A percentile compares a stretch with the other conserved stretches of the same genome.
Evolutionary conservation across 2,113 vertebrate genomes (phyloP).

Genomic region (Columba livia): DNA sequence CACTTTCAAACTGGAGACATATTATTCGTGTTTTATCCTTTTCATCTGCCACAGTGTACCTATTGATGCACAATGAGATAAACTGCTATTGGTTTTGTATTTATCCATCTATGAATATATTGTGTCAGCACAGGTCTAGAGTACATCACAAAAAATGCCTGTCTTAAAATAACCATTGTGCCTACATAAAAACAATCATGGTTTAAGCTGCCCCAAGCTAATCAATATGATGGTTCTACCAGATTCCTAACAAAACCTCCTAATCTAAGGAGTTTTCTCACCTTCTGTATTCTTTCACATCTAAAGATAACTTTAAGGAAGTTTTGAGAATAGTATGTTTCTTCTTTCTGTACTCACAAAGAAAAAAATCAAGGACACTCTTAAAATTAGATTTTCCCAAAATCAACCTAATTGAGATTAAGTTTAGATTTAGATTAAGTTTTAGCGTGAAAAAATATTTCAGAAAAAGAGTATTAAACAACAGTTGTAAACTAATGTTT

Average conservation of each 20-base stretch:
- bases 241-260: not conserved
- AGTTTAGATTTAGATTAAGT: not conserved
- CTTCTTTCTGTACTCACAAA: not conserved
- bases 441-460: not conserved
- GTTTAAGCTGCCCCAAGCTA: not conserved
- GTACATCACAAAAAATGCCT: rapidly evolving
- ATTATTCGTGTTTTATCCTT: not conserved
- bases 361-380: not conserved
- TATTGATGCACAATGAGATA: not conserved
- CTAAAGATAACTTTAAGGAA: not conserved
- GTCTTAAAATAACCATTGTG: not conserved
- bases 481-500: not conserved
- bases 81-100: not conserved
- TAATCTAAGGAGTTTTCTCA: not conserved
- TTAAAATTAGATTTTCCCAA: not conserved
- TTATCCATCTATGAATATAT: not conserved
- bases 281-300: not conserved
- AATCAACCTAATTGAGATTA: rapidly evolving
- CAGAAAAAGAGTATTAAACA: not conserved
- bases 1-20: not conserved
- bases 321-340: not conserved
- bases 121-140: not conserved
- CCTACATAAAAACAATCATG: not conserved
- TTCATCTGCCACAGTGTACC: not conserved
- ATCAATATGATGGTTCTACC: not conserved